Base-by-base conservation (phyloP, 2,797 vertebrate genomes). In the Acrocephalus scirpaceus region DNA sequence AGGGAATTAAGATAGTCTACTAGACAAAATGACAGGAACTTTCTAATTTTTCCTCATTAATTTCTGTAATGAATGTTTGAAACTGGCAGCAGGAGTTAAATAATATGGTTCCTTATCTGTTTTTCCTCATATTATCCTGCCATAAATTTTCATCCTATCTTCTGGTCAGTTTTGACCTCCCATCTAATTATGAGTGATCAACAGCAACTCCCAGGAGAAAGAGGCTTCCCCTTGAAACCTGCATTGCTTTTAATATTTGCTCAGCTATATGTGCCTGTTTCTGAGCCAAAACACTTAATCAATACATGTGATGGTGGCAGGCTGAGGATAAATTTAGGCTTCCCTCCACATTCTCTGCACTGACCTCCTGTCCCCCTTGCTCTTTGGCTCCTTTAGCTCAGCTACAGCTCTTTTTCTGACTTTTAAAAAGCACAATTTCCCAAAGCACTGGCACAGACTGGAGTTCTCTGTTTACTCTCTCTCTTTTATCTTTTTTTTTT, bases 241-340 rank as follows among this genome's bases (percentile, higher is more conserved):
- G 36, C n/a, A n/a, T 36, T n/a, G 30, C 60, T 61, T 75, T 79
- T 38, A 70, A 16, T 47, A 25, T 29, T 69, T 62, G 19, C 60
- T 20, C 5, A 16, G 34, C 11, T 18, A 2, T 40, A 25, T 51
- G 5, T 30, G 32, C 32, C 16, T 18, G 30, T 44, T 83, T 27
- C 69, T 44, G 67, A 73, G 32, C 56, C 47, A 47, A 61, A 79
- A 54, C 64, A 21, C 25, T 16, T 51, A 8, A 66, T 21, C 10
- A 8, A 40, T 30, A 5, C 0, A 3, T 11, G n/a, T 48, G 65
- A 40, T 0, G 0, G 9, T 40, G 76, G 22, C 25, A 40, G 34
- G n/a, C 21, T 61, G 47, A 36, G 27, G 7, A 15, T 13, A 10
- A 61, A 48, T 93, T 45, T 16, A 50, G 32, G 16, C 34, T 77